Conservation (phyloP, 2,113 vertebrate species). For the Chloropsis cyanopogon region DNA sequence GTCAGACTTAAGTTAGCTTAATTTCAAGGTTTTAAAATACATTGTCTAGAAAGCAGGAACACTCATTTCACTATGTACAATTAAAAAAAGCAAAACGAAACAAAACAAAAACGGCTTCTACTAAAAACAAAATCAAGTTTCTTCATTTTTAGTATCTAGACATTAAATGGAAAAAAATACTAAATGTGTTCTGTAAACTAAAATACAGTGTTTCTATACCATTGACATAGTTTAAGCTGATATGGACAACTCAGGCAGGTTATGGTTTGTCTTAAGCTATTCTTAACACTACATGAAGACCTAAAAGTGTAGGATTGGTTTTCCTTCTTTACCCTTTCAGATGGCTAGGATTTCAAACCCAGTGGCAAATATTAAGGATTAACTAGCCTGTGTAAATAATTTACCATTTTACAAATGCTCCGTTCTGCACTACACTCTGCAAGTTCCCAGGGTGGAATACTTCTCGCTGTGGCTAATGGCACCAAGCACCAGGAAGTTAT, state of each 20-base stretch:
- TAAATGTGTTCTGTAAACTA: conserved; percentile 72
- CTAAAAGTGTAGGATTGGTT: conserved; percentile 20
- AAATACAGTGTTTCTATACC: conserved; percentile 83
- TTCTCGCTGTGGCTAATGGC: background rate
- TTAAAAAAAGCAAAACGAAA: conserved; percentile 45
- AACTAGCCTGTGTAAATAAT: background rate
- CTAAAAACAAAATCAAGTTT: conserved; percentile 77
- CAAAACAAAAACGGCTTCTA: conserved; percentile 44
- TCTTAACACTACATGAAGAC: conserved; percentile 59
- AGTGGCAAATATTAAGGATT: conserved; percentile 22
- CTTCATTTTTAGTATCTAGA: conserved; percentile 78
- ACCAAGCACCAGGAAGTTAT: background rate
- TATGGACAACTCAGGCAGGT: conserved; percentile 44
- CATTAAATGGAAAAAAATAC: conserved; percentile 75
- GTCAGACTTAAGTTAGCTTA: conserved; percentile 68
- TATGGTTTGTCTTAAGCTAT: conserved; percentile 53
- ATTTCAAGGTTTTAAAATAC: conserved; percentile 55
- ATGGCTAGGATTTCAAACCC: conserved; percentile 7
- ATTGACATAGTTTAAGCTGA: conserved; percentile 56
- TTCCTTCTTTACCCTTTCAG: conserved; percentile 21
- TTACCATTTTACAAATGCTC: background rate
- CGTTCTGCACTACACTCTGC: background rate
- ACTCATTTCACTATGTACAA: conserved; percentile 71
- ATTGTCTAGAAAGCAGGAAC: conserved; percentile 71
- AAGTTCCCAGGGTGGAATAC: background rate